Base-by-base conservation (phyloP, 2,113 vertebrate species). In the Xenopus tropicalis region DNA sequence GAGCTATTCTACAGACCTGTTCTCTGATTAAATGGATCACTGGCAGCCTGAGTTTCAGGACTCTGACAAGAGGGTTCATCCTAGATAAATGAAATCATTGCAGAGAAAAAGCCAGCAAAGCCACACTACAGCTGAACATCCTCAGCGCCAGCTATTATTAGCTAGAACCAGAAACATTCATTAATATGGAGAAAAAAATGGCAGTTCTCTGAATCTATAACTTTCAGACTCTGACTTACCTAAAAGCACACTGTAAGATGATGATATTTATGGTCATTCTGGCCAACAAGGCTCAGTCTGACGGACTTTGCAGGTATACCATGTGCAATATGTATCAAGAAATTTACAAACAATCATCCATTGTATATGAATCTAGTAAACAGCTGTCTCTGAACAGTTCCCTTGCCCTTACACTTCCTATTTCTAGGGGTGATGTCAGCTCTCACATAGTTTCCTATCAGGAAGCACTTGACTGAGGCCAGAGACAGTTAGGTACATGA, bases 311-410 rank as follows among this genome's bases (percentile, higher is more conserved):
- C 58, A 69, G 58, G 44, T 63, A 54, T 16, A 63, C 57, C 73
- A 76, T 56, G 63, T 76, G 73, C 25, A 63, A 76, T 69, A 62
- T 69, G 59, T 69, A 69, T 76, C 59, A 66, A 63, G 61, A 43
- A 56, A 69, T 69, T 76, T 66, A 75, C 72, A 74, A 74, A 68
- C 72, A 76, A 62, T 61, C 59, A 63, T 54, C 58, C 29, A 76
- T 69, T 76, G 66, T 76, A 42, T 66, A 56, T 20, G n/a, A 9
- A 63, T 63, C 58, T 63, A 76, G 66, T 69, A 69, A 74, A 76
- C 73, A 76, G 73, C 66, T 76, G 73, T 76, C 59, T 68, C 29
- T 69, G 16, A 69, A 76, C 54, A 66, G 73, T 66, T 69, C 73
- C 73, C 73, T 37, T 43, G 73, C 66, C 66, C 63, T 66, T 44